A percentile compares a stretch with the other conserved stretches of the same genome.
Evolutionary conservation across 2,113 vertebrate genomes (phyloP).

Genomic region (Odontophorus gujanensis): DNA sequence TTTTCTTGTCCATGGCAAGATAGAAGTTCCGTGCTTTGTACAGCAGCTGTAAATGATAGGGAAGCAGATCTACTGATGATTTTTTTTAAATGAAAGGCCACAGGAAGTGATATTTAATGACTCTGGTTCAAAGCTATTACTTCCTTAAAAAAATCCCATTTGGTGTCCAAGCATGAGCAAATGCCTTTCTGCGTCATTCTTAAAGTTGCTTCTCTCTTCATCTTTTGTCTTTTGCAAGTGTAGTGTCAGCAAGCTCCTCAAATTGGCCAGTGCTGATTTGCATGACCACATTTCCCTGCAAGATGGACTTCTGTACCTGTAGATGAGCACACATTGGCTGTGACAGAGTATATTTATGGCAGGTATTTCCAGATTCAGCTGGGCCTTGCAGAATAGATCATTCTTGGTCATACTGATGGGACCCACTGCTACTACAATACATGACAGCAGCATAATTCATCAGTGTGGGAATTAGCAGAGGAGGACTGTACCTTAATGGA

Average conservation of each 20-base stretch:
- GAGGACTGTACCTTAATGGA: accelerated
- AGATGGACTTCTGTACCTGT: not conserved
- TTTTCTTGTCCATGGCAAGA: not conserved
- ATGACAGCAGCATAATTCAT: accelerated
- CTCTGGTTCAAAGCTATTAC: not conserved
- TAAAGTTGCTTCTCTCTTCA: accelerated
- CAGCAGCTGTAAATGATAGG: not conserved
- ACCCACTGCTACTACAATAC: not conserved
- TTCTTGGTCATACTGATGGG: not conserved
- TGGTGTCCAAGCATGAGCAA: not conserved
- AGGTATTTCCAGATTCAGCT: not conserved
- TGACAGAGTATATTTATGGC: accelerated
- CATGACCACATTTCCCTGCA: accelerated
- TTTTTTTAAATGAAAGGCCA: too few relatives aligned
- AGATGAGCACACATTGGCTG: accelerated
- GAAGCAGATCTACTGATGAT: not conserved
- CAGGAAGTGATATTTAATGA: not conserved
- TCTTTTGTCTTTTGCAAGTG: not conserved
- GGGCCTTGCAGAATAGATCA: not conserved
- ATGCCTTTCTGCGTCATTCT: not conserved
- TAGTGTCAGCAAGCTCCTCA: not conserved
- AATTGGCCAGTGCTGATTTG: accelerated
- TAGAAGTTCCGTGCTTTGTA: not conserved
- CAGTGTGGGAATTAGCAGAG: not conserved
- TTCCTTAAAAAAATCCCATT: not conserved